Percentiles rank a stretch among this genome's conserved stretches.
Conservation (phyloP, 2,113 vertebrate species). For the Notothenia coriiceps region DNA sequence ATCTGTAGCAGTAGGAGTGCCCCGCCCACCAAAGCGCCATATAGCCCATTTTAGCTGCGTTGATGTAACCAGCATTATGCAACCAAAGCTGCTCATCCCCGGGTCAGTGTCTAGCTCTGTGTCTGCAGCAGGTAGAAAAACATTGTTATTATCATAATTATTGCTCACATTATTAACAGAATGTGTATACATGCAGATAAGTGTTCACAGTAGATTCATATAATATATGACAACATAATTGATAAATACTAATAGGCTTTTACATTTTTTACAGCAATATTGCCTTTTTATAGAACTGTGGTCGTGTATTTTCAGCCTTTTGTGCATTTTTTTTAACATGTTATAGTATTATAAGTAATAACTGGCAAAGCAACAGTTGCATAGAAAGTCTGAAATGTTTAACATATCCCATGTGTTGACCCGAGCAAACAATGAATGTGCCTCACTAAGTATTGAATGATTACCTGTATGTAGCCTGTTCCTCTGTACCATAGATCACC, state of each 20-base stretch:
- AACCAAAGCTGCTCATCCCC: slow-evolving; percentile 1
- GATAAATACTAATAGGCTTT: no score
- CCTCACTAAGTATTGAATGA: background rate
- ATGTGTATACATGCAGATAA: background rate
- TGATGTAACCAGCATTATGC: slow-evolving; percentile 50
- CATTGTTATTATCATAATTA: no score
- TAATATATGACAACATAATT: background rate
- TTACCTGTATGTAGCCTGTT: background rate
- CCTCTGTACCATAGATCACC: background rate
- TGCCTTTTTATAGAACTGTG: background rate
- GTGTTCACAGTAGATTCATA: no score
- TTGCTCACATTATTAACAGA: rapidly evolving
- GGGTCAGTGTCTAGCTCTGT: background rate
- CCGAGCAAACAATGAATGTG: no score
- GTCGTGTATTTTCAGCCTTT: background rate
- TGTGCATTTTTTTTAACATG: background rate
- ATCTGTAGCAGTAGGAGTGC: slow-evolving; percentile 44
- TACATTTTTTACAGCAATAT: no score
- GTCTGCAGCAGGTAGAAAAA: background rate
- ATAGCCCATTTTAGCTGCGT: slow-evolving; percentile 5
- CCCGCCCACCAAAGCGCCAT: slow-evolving; percentile 76
- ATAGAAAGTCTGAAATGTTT: background rate
- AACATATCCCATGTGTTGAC: no score
- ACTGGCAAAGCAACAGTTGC: background rate
- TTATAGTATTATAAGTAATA: background rate